Evolutionary conservation across 2,797 vertebrate genomes (phyloP).

Genomic region (Hypotaenidia okinawae): DNA sequence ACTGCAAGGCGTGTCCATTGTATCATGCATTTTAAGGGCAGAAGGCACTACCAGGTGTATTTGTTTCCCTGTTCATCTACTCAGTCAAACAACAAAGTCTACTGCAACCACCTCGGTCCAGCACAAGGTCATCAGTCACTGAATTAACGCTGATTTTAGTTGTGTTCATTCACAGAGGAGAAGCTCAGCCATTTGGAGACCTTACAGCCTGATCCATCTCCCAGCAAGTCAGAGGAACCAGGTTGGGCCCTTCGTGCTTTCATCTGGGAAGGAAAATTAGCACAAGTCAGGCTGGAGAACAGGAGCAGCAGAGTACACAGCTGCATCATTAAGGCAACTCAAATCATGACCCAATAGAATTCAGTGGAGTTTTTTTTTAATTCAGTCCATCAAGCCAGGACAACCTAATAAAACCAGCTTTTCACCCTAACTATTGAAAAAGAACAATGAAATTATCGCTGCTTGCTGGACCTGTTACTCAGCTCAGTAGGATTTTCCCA

Average conservation of each 20-base stretch:
- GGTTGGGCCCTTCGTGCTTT: not conserved
- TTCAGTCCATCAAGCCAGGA: constrained; percentile 10
- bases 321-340: not conserved
- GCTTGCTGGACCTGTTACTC: constrained; percentile 50
- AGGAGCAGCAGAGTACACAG: not conserved
- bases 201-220: not conserved
- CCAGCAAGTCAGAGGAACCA: not conserved
- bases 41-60: not conserved
- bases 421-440: constrained; percentile 34
- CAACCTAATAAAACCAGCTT: constrained; percentile 38
- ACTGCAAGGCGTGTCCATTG: not conserved
- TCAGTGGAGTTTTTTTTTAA: not conserved
- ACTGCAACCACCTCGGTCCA: not conserved
- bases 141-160: not conserved
- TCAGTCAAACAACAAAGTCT: not conserved
- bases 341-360: not conserved
- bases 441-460: constrained; percentile 47
- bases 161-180: not conserved
- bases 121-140: not conserved
- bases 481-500: constrained; percentile 60
- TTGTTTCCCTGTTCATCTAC: not conserved
- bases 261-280: not conserved
- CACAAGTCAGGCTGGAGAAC: not conserved
- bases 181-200: not conserved
- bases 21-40: not conserved